Conservation (phyloP, 1,140 invertebrate genomes). For the Sinella curviseta region DNA sequence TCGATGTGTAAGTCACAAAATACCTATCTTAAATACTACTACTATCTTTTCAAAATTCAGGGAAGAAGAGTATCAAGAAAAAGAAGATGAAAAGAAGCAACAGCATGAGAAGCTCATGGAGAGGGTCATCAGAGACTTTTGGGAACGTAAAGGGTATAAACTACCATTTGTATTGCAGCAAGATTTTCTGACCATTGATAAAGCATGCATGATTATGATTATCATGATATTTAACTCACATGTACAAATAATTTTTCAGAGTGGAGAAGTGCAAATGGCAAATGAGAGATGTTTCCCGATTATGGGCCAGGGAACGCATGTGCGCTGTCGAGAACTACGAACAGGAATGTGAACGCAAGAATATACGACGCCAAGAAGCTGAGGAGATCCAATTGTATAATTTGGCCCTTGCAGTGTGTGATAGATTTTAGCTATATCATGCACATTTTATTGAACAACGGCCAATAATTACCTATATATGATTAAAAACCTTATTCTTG, state of each 20-base stretch:
- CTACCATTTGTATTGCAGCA: neutral
- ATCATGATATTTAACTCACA: too few relatives aligned
- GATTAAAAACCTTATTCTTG: neutral
- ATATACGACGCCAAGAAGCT: constrained; percentile 25
- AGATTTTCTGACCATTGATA: neutral
- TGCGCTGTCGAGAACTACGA: constrained; percentile 34
- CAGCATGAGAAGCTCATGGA: constrained; percentile 23
- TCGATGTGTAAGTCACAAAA: too few relatives aligned
- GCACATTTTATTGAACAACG: neutral
- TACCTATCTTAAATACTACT: too few relatives aligned
- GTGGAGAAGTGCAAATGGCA: constrained; percentile 30
- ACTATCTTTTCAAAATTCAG: too few relatives aligned
- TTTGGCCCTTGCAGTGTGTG: constrained; percentile 30
- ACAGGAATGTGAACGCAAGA: constrained; percentile 38
- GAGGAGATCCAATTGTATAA: constrained; percentile 36
- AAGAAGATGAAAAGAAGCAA: constrained; percentile 13
- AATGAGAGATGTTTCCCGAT: constrained; percentile 27
- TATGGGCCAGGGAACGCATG: constrained; percentile 34
- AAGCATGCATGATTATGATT: neutral
- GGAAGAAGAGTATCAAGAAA: constrained; percentile 40
- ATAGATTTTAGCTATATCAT: neutral
- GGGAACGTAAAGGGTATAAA: constrained; percentile 42
- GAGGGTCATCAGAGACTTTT: constrained; percentile 36
- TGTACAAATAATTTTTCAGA: too few relatives aligned
- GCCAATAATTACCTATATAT: neutral